Evolutionary conservation across 2,113 vertebrate species (phyloP), one percentile per base, ranked within the genome.

Genomic region (Machaerirhynchus nigripectus): DNA sequence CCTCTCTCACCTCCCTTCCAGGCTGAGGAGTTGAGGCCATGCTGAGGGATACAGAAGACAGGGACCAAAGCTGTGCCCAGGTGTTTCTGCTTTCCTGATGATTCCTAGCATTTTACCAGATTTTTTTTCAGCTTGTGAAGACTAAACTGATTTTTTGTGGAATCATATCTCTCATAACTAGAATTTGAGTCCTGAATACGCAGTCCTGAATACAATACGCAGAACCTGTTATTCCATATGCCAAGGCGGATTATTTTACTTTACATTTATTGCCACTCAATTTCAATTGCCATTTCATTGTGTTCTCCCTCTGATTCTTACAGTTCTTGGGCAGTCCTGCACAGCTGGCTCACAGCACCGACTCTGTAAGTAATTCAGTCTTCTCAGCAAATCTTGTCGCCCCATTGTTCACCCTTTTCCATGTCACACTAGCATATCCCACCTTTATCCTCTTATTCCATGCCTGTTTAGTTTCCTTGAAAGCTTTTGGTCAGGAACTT

Each of bases 381-480:
- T 76, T 86, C 68, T 61, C 50, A 88, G 39, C 35, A 90, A 69
- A 69, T 85, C 67, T 87, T 74, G 46, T 42, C 0, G 0, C 68
- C 21, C 63, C 61, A 13, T 47, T 84, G 68, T 70, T 86, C 63
- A 70, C 59, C 15, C 79, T 63, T 83, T 86, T 24, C 63, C 80
- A 42, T 73, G 79, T 69, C 68, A 94, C 76, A 92, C 50, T 80
- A 83, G 37, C 79, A 94, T 92, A 60, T 76, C 28, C 82, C 76
- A 90, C 82, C 65, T 91, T 92, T 90, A 95, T 89, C 57, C 87
- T 94, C 76, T 86, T 90, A 76, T 33, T 90, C 83, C 71, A 86
- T 59, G 68, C 37, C 71, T 88, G 59, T 93, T 94, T 46, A 77
- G 46, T 74, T 92, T 88, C 55, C 71, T 84, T 90, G 89, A 83